Conservation (phyloP, 1,140 invertebrate species). For the Scaptomyza hsui region DNA sequence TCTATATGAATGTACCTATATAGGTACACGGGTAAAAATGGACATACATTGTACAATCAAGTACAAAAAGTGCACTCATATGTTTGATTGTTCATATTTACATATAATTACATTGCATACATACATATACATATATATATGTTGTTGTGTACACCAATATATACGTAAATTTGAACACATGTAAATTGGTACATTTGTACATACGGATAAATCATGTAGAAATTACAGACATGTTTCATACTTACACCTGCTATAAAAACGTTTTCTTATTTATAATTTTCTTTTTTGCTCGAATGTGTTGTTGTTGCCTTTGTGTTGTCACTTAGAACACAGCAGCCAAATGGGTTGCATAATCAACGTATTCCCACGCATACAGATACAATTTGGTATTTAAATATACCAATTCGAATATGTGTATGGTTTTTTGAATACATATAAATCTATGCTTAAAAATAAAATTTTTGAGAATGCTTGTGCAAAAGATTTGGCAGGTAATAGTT, state of each 20-base stretch:
- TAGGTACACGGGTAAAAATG: constrained; percentile 8
- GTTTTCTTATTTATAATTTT: constrained; percentile 14
- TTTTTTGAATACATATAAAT: constrained; percentile 1
- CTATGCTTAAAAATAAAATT: constrained; percentile 3
- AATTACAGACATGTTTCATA: neutral
- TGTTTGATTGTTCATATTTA: neutral
- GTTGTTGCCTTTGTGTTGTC: constrained; percentile 2
- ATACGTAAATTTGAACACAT: constrained; percentile 1
- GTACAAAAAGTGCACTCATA: neutral
- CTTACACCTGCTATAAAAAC: constrained; percentile 13
- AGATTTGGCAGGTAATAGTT: constrained; percentile 1
- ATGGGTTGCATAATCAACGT: constrained; percentile 15
- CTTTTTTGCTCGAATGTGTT: neutral
- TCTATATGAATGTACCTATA: neutral
- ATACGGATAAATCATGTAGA: neutral
- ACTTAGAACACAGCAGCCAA: constrained; percentile 10
- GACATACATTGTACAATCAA: constrained; percentile 4
- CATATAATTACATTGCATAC: neutral
- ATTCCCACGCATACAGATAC: neutral
- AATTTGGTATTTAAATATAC: neutral
- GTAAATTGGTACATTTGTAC: neutral
- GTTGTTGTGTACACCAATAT: too few species aligned
- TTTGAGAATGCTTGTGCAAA: constrained; percentile 1
- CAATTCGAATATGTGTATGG: constrained; percentile 1
- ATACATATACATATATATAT: constrained; percentile 20